These are phyloP conservation scores for Orthosia cruda DNA, from an alignment of 2,888 invertebrate species.

Conservation along the genomic window DNA sequence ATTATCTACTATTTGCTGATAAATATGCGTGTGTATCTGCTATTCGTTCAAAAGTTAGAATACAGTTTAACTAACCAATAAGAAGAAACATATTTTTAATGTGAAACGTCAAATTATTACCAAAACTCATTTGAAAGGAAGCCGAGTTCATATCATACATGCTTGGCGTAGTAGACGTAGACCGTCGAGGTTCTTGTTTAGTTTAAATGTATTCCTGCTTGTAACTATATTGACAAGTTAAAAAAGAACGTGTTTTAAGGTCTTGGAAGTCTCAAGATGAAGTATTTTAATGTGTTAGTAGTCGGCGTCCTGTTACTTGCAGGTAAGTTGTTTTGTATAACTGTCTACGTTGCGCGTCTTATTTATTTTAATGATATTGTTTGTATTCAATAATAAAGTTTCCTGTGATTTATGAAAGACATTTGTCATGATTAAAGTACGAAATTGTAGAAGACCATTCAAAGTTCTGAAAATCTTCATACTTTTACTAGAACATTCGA, in stretches of 20 bases:
- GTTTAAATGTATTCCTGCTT: slow-evolving; percentile 44
- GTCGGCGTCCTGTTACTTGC: slow-evolving; percentile 84
- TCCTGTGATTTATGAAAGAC: slow-evolving; percentile 33
- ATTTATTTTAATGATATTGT: slow-evolving; percentile 19
- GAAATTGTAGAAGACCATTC: neutral
- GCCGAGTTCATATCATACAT: slow-evolving; percentile 1
- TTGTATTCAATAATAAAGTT: neutral
- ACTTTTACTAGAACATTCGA: slow-evolving; percentile 40
- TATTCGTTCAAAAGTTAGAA: slow-evolving; percentile 70
- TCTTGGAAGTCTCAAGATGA: slow-evolving; percentile 77
- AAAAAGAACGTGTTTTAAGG: slow-evolving; percentile 21
- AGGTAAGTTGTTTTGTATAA: slow-evolving; percentile 79
- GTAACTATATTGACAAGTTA: slow-evolving; percentile 22
- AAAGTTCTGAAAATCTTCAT: slow-evolving; percentile 7
- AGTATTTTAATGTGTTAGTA: slow-evolving; percentile 83
- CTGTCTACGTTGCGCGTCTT: slow-evolving; percentile 68
- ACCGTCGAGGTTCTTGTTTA: slow-evolving; percentile 14
- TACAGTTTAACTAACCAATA: slow-evolving; percentile 25
- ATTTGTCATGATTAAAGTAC: neutral
- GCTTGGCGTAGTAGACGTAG: slow-evolving; percentile 13
- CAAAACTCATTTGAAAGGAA: slow-evolving; percentile 23
- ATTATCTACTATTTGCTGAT: slow-evolving; percentile 79
- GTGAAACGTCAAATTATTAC: slow-evolving; percentile 43
- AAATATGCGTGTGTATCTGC: slow-evolving; percentile 76
- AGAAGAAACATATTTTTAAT: slow-evolving; percentile 18